Conservation (phyloP, 2,113 vertebrate species). For the Chlorocebus sabaeus region DNA sequence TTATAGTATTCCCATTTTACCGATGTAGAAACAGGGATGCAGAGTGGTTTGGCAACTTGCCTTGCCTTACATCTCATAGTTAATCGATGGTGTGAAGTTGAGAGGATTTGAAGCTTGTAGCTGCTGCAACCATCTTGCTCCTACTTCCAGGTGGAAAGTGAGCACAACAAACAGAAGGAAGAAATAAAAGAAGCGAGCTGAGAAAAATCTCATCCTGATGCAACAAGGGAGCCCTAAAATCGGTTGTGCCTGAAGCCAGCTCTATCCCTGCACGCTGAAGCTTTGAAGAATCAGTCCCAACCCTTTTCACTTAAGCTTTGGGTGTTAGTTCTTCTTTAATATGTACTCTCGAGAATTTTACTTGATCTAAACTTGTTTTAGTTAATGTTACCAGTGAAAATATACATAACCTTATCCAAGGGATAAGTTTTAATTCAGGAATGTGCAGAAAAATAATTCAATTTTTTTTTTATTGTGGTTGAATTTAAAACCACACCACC, state of each 20-base stretch:
- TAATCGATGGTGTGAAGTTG: not conserved
- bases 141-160: not conserved
- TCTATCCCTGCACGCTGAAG: not conserved
- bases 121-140: not conserved
- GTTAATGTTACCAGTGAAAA: not conserved
- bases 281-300: not conserved
- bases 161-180: not conserved
- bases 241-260: not conserved
- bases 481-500: not conserved
- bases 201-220: not conserved
- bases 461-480: not conserved
- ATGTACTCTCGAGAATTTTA: not conserved
- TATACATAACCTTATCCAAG: not conserved
- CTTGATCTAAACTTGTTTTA: not conserved
- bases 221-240: not conserved
- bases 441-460: not conserved
- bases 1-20: not conserved
- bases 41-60: not conserved
- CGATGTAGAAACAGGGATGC: not conserved
- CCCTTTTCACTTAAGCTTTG: not conserved
- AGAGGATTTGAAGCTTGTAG: not conserved
- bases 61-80: not conserved
- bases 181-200: not conserved
- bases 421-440: not conserved
- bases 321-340: not conserved